Evolutionary conservation across 2,888 invertebrate genomes (phyloP).

Genomic region (Caenorhabditis virilis): DNA sequence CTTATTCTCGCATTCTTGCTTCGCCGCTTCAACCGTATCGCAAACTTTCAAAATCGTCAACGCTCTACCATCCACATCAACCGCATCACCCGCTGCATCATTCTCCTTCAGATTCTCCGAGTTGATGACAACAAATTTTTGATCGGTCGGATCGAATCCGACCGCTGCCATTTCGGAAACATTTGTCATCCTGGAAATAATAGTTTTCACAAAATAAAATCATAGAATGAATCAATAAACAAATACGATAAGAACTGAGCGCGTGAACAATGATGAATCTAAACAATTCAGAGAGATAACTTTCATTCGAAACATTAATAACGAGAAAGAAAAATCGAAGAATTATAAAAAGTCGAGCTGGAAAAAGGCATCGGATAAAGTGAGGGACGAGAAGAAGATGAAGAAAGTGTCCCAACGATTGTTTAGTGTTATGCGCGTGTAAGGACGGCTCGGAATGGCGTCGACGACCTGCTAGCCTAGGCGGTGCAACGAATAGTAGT

Average conservation of each 20-base stretch:
- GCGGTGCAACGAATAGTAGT: too few species aligned
- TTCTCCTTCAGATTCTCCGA: slow-evolving; percentile 6
- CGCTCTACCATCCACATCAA: slow-evolving; percentile 29
- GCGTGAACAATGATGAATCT: not conserved
- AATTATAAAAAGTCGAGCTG: not conserved
- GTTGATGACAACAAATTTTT: slow-evolving; percentile 23
- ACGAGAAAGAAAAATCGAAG: not conserved
- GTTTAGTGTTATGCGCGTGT: too few species aligned
- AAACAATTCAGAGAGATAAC: too few species aligned
- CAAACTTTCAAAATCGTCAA: slow-evolving; percentile 37
- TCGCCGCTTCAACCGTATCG: slow-evolving; percentile 30
- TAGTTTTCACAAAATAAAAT: not conserved
- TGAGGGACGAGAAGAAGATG: not conserved
- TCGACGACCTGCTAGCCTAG: too few species aligned
- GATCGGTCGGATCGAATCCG: slow-evolving; percentile 30
- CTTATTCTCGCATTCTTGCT: slow-evolving; percentile 23
- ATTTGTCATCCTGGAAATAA: not conserved
- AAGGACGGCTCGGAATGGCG: too few species aligned
- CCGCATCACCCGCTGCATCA: slow-evolving; percentile 6
- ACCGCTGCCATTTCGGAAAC: slow-evolving; percentile 21
- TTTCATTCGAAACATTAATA: not conserved
- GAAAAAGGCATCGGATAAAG: not conserved
- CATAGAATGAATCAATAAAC: not conserved
- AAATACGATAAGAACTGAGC: too few species aligned
- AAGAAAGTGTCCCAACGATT: not conserved